Base-by-base conservation (phyloP, 1,140 invertebrate genomes). In the Lineus longissimus region DNA sequence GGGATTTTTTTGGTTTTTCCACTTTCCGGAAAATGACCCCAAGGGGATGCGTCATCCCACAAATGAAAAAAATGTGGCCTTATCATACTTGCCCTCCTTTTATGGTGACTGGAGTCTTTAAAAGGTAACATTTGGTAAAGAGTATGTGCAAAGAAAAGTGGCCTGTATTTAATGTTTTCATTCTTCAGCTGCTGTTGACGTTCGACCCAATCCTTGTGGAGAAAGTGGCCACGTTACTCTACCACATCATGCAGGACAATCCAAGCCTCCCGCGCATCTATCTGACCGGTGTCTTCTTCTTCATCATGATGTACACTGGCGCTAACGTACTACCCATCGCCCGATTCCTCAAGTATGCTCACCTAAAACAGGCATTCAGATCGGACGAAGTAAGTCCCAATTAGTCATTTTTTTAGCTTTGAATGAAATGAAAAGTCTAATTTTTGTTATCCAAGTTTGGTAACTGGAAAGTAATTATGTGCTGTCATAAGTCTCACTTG, bases 231-330 rank as follows among this genome's bases (percentile, higher is more conserved):
- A 89, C 89, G 25, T 88, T 93, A 4, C 79, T 94, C 17, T 91
- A 89, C 76, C 88, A 93, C 77, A 88, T 97, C 47, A 93, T 98
- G 89, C 87, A 90, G 75, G 96, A 99, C 80, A 99, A 99, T 85
- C 93, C 95, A 0, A 89, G 91, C 71, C 88, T 98, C 71, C 91
- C 94, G 0, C 93, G 95, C 74, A 85, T 99, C 17, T 98, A 98
- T 79, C 85, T 94, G 55, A 95, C 94, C 0, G 97, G 97, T 7
- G 89, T 97, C 11, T 99, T 99, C 81, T 99, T 93, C 83, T 99
- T 99, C 79, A 97, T 99, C 83, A 86, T 99, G 45, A 95, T 99
- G 92, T 99, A 99, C 79, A 99, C 94, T 11, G 97, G 97, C 9
- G 98, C 95, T 2, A 99, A 99, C 78, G 89, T 99, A 29, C 81